These are phyloP conservation scores for Dendrolimus kikuchii DNA, from an alignment of 1,140 invertebrate species.

Conservation along the genomic window DNA sequence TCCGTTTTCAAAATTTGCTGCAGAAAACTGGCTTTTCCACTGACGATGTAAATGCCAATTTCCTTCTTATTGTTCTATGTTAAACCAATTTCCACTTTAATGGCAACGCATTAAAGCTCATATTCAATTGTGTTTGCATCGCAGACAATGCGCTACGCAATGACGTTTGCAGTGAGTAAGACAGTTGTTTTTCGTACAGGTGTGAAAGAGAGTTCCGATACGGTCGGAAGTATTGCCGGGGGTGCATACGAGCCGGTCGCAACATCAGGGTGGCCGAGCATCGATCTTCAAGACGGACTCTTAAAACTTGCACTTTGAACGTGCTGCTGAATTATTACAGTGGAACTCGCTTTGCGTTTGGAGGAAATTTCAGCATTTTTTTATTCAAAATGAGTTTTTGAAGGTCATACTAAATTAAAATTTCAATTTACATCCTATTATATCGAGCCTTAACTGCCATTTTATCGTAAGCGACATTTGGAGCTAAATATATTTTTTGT, in stretches of 20 bases:
- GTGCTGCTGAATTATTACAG: too few species aligned
- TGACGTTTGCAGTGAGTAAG: slow-evolving; percentile 57
- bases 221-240: slow-evolving; percentile 40
- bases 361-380: too few species aligned
- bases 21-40: slow-evolving; percentile 67
- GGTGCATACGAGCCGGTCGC: slow-evolving; percentile 54
- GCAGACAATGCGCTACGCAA: slow-evolving; percentile 68
- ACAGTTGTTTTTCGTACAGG: slow-evolving; percentile 20
- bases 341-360: too few species aligned
- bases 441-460: too few species aligned
- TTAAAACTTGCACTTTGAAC: slow-evolving; percentile 15
- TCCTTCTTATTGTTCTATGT: slow-evolving; percentile 41
- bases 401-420: too few species aligned
- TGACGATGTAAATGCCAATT: slow-evolving; percentile 67
- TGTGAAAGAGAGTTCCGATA: slow-evolving; percentile 26
- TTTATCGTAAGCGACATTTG: too few species aligned
- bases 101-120: slow-evolving; percentile 17
- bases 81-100: slow-evolving; percentile 32
- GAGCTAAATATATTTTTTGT: too few species aligned
- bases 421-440: too few species aligned
- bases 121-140: slow-evolving; percentile 17
- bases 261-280: slow-evolving; percentile 50
- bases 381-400: too few species aligned
- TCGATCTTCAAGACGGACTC: slow-evolving; percentile 59
- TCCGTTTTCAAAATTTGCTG: slow-evolving; percentile 62